Base-by-base conservation (phyloP, 2,113 vertebrate genomes). In the Taxidea taxus region DNA sequence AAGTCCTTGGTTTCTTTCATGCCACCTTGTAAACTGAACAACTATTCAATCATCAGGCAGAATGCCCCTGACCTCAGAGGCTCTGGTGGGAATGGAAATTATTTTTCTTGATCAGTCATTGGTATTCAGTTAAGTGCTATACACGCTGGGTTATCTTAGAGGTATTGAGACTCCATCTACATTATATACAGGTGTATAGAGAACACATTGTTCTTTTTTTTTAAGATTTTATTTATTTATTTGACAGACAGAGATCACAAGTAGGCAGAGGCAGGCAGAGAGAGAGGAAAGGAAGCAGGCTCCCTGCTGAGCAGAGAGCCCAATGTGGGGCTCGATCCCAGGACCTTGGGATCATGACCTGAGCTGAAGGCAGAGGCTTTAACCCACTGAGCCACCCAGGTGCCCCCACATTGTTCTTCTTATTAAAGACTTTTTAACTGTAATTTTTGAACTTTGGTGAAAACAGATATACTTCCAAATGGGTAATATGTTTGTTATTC, bases 161-260 rank as follows among this genome's bases (percentile, higher is more conserved):
- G 56, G 84, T 75, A n/a, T 9, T 83, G 54, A 37, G 66, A 37
- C 51, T 60, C 37, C 0, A 3, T 64, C 78, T 51, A 39, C 64
- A 51, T 87, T 62, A 62, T 74, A 34, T 62, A 23, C 21, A 11
- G 14, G 27, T 31, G 1, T 84, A 42, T 1, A n/a, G 51, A 84
- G 77, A 87, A 34, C 37, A 23, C 10, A 3, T 42, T 25, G 27
- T 80, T 92, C 80, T 80, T 75, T 39, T 93, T 88, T 75, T 68
- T 94, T 93, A 47, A 93, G 56, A 44, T 68, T 89, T 96, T 91
- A n/a, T n/a, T n/a, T n/a, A n/a, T n/a, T n/a, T n/a, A n/a, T n/a
- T n/a, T n/a, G n/a, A n/a, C n/a, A n/a, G n/a, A n/a, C n/a, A n/a
- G n/a, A n/a, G n/a, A n/a, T n/a, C n/a, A n/a, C n/a, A n/a, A n/a